phyloP scores from a whole-genome alignment of 1,140 invertebrate genomes.

The Drosophila lacteicornis region DNA sequence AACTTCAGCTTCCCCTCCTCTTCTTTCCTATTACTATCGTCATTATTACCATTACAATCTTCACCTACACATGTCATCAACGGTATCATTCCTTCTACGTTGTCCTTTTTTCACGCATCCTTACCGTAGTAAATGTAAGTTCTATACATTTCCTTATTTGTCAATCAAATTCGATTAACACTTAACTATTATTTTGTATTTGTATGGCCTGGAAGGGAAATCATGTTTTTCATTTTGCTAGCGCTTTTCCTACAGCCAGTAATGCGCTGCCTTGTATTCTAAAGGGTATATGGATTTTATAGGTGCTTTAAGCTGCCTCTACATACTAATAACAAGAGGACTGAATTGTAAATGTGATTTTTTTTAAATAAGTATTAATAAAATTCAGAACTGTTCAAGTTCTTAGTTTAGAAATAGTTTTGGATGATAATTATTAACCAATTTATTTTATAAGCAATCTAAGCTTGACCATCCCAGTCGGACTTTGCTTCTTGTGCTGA shows the following conservation, averaged over 20 bases:
- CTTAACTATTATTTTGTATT: not conserved
- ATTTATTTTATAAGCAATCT: not conserved
- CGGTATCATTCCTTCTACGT: not conserved
- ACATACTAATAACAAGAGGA: no score
- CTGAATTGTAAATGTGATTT: no score
- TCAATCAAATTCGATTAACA: not conserved
- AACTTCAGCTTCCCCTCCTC: constrained; percentile 5
- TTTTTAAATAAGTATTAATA: no score
- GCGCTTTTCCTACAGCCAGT: constrained; percentile 4
- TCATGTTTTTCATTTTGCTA: constrained; percentile 7
- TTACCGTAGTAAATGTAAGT: not conserved
- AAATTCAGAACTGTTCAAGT: no score
- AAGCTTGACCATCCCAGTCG: no score
- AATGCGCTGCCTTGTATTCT: not conserved
- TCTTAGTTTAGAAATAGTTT: no score
- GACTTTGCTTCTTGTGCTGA: no score
- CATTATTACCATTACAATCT: not conserved
- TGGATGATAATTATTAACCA: no score
- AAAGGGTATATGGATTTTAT: not conserved
- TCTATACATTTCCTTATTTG: not conserved
- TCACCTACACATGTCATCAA: not conserved
- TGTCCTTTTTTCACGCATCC: not conserved
- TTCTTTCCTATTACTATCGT: constrained; percentile 2
- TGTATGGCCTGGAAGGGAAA: constrained; percentile 3
- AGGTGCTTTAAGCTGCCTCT: no score